Base-by-base conservation (phyloP, 2,797 vertebrate genomes). In the Halcyon chelicuti region DNA sequence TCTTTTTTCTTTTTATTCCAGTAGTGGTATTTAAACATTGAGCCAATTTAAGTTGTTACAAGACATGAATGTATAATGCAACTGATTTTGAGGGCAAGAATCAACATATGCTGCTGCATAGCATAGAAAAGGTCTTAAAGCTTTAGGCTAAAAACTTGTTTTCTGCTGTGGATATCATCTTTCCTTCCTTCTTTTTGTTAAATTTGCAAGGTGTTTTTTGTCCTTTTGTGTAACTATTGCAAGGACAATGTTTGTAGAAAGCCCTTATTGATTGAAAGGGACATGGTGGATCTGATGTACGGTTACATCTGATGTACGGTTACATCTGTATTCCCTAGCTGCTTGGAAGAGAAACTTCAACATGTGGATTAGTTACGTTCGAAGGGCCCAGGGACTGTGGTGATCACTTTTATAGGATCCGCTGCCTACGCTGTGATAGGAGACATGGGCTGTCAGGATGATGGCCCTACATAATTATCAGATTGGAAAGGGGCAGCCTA, bases 21-120 rank as follows among this genome's bases (percentile, higher is more conserved):
- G 82, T 51, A 78, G 88, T 42, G 51, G 12, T 68, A 61, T 83
- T 61, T 65, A 81, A 94, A 86, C 51, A 67, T 65, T 60, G 51
- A 91, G 17, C 61, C 46, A 51, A 39, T 81, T 77, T 67, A 71
- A 66, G 57, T 86, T 51, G 25, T 73, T 86, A 60, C 66, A 66
- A 81, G 83, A 77, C 9, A 1, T 73, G 79, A 68, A 75, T 88
- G 20, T 68, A 11, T 47, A 86, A 94, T 72, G n/a, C 65, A 83
- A 21, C 19, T 49, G 1, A 1, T 86, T 86, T 83, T 91, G 72
- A 90, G 42, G 62, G n/a, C 62, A 78, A 52, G 55, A 83, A 66
- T 84, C 67, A 51, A 12, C 3, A 1, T 57, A 8, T 62, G 46
- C 66, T 84, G 54, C 35, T 9, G 10, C 18, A 37, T 40, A 62